Conservation (phyloP, 92 coral and sea anemone species). For the Epizoanthus illoricatus region DNA sequence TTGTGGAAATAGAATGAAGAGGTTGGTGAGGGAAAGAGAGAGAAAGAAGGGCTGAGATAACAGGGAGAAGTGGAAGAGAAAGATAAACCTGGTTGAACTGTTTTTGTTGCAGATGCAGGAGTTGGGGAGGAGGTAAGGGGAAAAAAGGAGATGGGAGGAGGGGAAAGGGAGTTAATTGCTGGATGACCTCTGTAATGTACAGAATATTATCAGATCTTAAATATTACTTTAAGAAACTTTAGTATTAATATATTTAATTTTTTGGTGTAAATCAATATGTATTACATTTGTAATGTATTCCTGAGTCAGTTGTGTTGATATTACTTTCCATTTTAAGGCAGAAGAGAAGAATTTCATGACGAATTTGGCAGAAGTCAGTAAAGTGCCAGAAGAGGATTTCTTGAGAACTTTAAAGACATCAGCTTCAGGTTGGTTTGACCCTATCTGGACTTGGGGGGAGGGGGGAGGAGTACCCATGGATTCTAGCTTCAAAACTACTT, state of each 20-base stretch:
- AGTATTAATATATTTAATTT: no score
- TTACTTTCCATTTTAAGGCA: slow-evolving; percentile 48
- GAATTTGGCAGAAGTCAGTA: slow-evolving; percentile 79
- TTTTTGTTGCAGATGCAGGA: not conserved
- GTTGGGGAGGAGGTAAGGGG: not conserved
- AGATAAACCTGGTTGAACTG: not conserved
- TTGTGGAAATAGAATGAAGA: no score
- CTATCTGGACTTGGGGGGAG: no score
- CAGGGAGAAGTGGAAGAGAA: not conserved
- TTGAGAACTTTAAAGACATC: slow-evolving; percentile 79
- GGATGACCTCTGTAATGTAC: no score
- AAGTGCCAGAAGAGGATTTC: slow-evolving; percentile 86
- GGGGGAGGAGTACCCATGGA: no score
- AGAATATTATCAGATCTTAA: no score
- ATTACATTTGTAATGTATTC: not conserved
- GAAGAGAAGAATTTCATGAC: slow-evolving; percentile 87
- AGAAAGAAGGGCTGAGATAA: not conserved
- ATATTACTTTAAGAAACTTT: no score
- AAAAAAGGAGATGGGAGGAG: not conserved
- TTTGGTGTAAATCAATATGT: no score
- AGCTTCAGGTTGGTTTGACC: slow-evolving; percentile 65
- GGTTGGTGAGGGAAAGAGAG: no score
- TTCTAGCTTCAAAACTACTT: no score
- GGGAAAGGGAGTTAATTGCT: no score
- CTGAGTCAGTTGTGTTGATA: not conserved